Evolutionary conservation across 2,797 vertebrate genomes (phyloP).

Genomic region (Antrozous pallidus): DNA sequence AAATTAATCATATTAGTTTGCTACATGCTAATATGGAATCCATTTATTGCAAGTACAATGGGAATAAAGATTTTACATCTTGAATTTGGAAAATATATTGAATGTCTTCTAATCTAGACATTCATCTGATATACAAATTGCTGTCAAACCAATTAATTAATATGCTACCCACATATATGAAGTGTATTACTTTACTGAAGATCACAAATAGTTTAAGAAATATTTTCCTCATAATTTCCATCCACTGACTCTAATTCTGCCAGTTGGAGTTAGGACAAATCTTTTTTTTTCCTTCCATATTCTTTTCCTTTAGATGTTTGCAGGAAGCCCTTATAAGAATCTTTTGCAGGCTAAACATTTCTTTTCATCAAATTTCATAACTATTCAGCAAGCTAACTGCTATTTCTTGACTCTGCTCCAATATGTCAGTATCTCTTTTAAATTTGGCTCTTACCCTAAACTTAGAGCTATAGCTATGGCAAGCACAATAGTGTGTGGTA

Average conservation of each 20-base stretch:
- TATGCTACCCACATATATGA: not conserved
- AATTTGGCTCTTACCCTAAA: not conserved
- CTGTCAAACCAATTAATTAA: not conserved
- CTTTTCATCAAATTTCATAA: not conserved
- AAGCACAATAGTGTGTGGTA: fast-evolving
- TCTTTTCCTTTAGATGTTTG: not conserved
- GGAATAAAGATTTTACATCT: not conserved
- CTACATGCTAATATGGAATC: not conserved
- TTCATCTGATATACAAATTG: not conserved
- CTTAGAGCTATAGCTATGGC: not conserved
- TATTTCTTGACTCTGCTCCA: not conserved
- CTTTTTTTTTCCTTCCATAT: not conserved
- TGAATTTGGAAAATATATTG: slow-evolving; percentile 14
- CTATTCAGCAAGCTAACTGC: not conserved
- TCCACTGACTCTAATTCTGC: not conserved
- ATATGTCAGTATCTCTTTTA: not conserved
- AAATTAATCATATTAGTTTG: not conserved
- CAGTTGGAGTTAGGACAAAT: not conserved
- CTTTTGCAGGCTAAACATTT: not conserved
- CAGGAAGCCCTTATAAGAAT: not conserved
- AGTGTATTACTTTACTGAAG: not conserved
- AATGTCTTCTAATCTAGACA: not conserved
- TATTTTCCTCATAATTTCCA: not conserved
- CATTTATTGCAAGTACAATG: not conserved
- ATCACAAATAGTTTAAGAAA: not conserved